These are phyloP conservation scores for Hyposmocoma kahamanoa DNA, from an alignment of 1,140 invertebrate genomes.

Conservation along the genomic window DNA sequence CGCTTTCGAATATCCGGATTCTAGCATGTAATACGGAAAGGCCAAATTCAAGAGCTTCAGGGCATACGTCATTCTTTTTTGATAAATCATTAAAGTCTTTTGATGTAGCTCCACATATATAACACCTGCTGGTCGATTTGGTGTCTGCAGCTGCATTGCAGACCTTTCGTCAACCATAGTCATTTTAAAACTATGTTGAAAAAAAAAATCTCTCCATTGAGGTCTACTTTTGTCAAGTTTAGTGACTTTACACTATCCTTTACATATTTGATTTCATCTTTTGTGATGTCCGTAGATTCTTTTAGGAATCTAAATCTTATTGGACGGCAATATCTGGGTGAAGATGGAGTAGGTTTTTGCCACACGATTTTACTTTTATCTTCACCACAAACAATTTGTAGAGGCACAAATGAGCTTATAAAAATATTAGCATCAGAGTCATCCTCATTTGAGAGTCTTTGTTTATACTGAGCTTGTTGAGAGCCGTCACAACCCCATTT, in stretches of 20 bases:
- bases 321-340: conserved; percentile 21
- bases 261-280: conserved; percentile 26
- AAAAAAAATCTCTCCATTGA: no score
- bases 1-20: conserved; percentile 44
- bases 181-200: conserved; percentile 4
- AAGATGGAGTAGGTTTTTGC: conserved; percentile 14
- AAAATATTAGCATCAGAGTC: conserved; percentile 29
- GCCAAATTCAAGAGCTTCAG: conserved; percentile 26
- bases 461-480: conserved; percentile 28
- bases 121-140: conserved; percentile 29
- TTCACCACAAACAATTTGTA: conserved; percentile 21
- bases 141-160: conserved; percentile 38
- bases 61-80: conserved; percentile 16
- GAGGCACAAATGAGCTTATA: conserved; percentile 36
- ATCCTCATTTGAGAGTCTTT: conserved; percentile 25
- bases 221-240: no score
- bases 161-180: conserved; percentile 53
- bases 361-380: conserved; percentile 14
- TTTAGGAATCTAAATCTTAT: conserved; percentile 26
- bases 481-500: conserved; percentile 38
- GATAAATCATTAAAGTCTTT: conserved; percentile 44
- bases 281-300: conserved; percentile 22
- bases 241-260: conserved; percentile 18
- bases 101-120: conserved; percentile 43
- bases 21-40: conserved; percentile 45